Evolutionary conservation across 2,888 invertebrate species (phyloP), one percentile per base, ranked within the genome.

Genomic region (Zygaena filipendulae): DNA sequence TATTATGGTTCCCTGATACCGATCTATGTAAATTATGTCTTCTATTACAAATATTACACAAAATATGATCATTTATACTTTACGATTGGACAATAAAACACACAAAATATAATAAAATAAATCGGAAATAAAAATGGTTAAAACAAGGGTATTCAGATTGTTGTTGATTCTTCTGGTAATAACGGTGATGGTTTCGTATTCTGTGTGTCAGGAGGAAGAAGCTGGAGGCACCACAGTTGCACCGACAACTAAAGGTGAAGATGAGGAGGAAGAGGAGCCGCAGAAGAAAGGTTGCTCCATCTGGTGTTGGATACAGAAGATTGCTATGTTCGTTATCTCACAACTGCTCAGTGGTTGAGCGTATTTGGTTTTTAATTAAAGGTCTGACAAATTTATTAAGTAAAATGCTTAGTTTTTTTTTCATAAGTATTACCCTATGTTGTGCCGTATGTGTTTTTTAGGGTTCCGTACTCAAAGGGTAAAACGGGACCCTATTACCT

Each of bases 301-400:
- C 20, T 81, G 79, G 79, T 81, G 81, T 39, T 81, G 80, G 80
- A 74, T 81, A 23, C 80, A 79, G 52, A 81, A 81, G 51, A 77
- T 74, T 7, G 71, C 68, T 1, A 71, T 80, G 68, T 81, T 80
- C 38, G 59, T 81, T 13, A 68, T 80, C 35, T 77, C 81, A 2
- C 80, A 80, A 39, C 46, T 81, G 27, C 38, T 80, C 29, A 77
- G 75, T 34, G 67, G 74, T 44, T 56, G 47, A 30, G 49, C 28
- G 47, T 18, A 20, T 20, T 24, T 18, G 20, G 21, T 11, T 21
- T 10, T n/a, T 19, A 8, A 18, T 18, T 18, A 4, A 18, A 6
- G n/a, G n/a, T n/a, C n/a, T n/a, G n/a, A n/a, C n/a, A n/a, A n/a
- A n/a, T n/a, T n/a, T n/a, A n/a, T n/a, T n/a, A n/a, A n/a, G n/a